Base-by-base conservation (phyloP, 2,797 vertebrate genomes). In the Gymnopithys bicolor region DNA sequence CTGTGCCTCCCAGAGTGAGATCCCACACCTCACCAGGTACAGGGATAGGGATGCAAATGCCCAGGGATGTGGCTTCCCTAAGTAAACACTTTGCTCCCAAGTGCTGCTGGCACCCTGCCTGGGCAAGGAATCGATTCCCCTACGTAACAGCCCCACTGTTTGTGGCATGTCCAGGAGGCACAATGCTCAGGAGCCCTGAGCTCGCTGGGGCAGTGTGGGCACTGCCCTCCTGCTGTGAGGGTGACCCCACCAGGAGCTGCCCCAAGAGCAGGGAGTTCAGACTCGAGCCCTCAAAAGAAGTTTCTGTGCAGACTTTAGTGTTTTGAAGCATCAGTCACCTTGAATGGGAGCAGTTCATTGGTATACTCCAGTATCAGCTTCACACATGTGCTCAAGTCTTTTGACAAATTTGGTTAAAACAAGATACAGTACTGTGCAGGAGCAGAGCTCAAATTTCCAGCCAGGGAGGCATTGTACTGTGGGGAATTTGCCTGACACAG, bases 121-220 rank as follows among this genome's bases (percentile, higher is more conserved):
- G 2, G 19, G 45, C 7, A 11, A 27, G 6, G 14, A n/a, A 32
- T 55, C 3, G 4, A 1, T 66, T 84, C 48, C 53, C 24, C 23
- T 43, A 6, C 51, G 49, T 16, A 41, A 35, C 13, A 25, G 23
- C 39, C n/a, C 55, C 0, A 0, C 13, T 76, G n/a, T 4, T 3
- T 27, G 33, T 69, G 78, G 25, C 30, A 3, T 5, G n/a, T 10
- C 60, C 1, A 1, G 43, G 28, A 49, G 58, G 11, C 16, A 16
- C 43, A 9, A 48, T 24, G 41, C 2, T 9, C 4, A 22, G 66
- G 35, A 67, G 33, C 30, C 28, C 24, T 4, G 12, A 39, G 28
- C 32, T 68, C 1, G 0, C 32, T 48, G 55, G 25, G 33, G 25
- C 19, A 2, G 3, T 1, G 3, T 6, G 33, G n/a, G 32, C 3